Evolutionary conservation across 2,113 vertebrate species (phyloP).

Genomic region (Hyperopisus bebe): DNA sequence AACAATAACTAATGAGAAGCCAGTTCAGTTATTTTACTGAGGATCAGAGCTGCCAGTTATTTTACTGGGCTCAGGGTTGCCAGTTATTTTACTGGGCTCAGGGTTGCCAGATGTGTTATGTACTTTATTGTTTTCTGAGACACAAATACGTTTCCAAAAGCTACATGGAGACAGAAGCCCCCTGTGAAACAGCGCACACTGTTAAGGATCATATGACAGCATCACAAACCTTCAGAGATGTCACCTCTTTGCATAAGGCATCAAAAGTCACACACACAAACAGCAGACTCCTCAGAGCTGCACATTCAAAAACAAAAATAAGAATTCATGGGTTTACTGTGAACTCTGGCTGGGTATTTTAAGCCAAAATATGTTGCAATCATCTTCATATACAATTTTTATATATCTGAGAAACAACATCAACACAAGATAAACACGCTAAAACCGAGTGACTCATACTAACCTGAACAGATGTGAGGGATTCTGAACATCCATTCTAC

Average conservation of each 20-base stretch:
- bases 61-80: background rate
- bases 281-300: background rate
- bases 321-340: background rate
- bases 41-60: background rate
- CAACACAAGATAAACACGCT: background rate
- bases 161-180: background rate
- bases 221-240: background rate
- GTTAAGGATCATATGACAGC: background rate
- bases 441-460: background rate
- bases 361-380: background rate
- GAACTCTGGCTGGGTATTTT: background rate
- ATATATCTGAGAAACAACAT: background rate
- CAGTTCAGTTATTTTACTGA: background rate
- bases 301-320: background rate
- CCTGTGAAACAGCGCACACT: background rate
- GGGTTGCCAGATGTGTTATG: background rate
- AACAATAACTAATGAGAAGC: background rate
- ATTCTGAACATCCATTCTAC: background rate
- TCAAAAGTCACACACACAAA: background rate
- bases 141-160: background rate
- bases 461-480: background rate
- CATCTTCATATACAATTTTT: background rate
- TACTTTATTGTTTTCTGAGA: background rate
- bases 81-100: background rate
- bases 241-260: background rate